Conservation (phyloP, 2,888 invertebrate genomes). For the Leucoptera coffeella region DNA sequence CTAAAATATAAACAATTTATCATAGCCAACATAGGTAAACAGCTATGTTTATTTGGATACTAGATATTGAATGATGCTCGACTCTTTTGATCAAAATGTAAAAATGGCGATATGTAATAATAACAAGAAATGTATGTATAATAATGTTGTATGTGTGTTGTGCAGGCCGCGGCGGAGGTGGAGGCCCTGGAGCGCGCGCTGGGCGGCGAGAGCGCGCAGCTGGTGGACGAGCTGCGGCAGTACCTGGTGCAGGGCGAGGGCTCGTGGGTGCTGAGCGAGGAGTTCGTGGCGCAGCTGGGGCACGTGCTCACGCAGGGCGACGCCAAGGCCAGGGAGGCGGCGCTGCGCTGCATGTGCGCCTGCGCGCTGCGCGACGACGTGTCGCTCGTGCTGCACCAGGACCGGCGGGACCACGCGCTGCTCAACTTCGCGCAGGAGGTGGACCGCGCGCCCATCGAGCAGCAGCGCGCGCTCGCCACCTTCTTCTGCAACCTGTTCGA, state of each 20-base stretch:
- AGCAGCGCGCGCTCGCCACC: conserved; percentile 73
- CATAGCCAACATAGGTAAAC: too few relatives aligned
- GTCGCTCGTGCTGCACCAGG: conserved; percentile 83
- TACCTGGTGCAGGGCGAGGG: conserved; percentile 86
- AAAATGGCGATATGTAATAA: too few relatives aligned
- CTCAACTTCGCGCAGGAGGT: conserved; percentile 82
- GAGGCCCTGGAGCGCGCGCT: conserved; percentile 64
- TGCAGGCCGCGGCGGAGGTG: conserved; percentile 64
- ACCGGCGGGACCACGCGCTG: conserved; percentile 79
- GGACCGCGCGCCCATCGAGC: conserved; percentile 65
- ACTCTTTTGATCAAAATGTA: too few relatives aligned
- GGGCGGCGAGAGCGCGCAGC: conserved; percentile 66
- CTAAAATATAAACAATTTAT: too few relatives aligned
- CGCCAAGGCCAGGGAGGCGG: conserved; percentile 57
- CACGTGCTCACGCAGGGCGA: conserved; percentile 56
- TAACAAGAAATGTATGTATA: too few relatives aligned
- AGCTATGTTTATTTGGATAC: too few relatives aligned
- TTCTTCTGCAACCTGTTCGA: conserved; percentile 90
- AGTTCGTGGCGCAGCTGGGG: conserved; percentile 77
- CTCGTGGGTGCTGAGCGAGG: conserved; percentile 87
- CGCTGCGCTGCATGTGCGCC: conserved; percentile 66
- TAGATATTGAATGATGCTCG: too few relatives aligned
- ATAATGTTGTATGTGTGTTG: too few relatives aligned
- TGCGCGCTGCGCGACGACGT: conserved; percentile 85
- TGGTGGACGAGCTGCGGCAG: conserved; percentile 77